Evolutionary conservation across 1,140 invertebrate genomes (phyloP), one percentile per base, ranked within the genome.

Genomic region (Lepidurus packardi): DNA sequence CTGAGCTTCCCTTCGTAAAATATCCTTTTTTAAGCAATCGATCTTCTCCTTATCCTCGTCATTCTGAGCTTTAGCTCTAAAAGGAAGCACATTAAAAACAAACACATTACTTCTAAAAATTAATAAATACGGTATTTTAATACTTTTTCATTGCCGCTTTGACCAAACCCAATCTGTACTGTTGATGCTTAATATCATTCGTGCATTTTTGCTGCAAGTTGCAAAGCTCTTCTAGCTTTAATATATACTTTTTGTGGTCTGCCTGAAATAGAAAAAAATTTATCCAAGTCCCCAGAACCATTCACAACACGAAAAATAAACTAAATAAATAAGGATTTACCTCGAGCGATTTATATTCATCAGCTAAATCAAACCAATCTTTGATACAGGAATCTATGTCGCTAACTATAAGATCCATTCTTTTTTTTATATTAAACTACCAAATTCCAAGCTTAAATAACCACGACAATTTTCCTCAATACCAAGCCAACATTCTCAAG

Each of bases 151-250:
- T 83, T 34, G 91, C 90, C 83, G 90, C 90, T 65, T 86, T 87
- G 82, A 98, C 94, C 82, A 93, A 88, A 80, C 90, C 90, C 86
- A 97, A 90, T 74, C 94, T 89, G 87, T 97, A 97, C 79, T 91
- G 89, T 84, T 97, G 95, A 87, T 98, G 95, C 79, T 89, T 89
- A 80, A 97, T 90, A 83, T 93, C 92, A 84, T 93, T 92, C 73
- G 93, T 86, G 86, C 94, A 97, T 91, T 94, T 92, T 84, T 91
- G 90, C 86, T 98, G 95, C 16, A 94, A 85, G 81, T 91, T 90
- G 45, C 90, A 88, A 53, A 97, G 86, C 86, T 95, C 91, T 82
- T 95, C 93, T 79, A 97, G 87, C 85, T 95, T 92, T 76, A 90
- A 87, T 53, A 91, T 85, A 88, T 97, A 97, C 75, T 92, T 90